phyloP scores from a whole-genome alignment of 2,888 invertebrate genomes.

The Chymomyza caudatula region DNA sequence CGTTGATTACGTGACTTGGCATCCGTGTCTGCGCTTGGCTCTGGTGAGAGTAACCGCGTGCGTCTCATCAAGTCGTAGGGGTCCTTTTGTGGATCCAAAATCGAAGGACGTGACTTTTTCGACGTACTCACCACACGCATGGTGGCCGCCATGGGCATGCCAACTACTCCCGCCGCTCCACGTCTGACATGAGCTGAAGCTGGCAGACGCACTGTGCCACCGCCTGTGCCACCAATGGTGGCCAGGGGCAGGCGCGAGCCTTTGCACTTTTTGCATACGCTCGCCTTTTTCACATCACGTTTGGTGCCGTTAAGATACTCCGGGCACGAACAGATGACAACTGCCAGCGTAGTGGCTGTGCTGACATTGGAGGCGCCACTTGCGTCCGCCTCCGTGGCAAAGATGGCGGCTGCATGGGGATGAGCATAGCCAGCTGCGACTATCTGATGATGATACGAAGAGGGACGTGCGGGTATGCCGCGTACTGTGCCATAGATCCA shows the following conservation, averaged over 20 bases:
- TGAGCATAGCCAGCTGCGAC: conserved; percentile 53
- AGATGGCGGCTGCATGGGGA: conserved; percentile 68
- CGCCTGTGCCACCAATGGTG: conserved; percentile 84
- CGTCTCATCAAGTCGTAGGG: conserved; percentile 91
- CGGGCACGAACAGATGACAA: conserved; percentile 89
- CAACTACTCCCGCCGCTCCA: conserved; percentile 70
- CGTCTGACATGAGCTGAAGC: conserved; percentile 55
- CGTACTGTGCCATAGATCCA: conserved; percentile 91
- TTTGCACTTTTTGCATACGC: conserved; percentile 90
- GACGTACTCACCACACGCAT: conserved; percentile 81
- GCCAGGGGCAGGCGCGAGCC: conserved; percentile 87
- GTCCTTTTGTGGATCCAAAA: conserved; percentile 83
- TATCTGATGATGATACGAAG: conserved; percentile 73
- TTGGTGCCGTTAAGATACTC: conserved; percentile 89
- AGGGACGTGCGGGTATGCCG: conserved; percentile 78
- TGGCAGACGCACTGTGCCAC: conserved; percentile 82
- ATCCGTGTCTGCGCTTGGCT: conserved; percentile 64
- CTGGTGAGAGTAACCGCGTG: conserved; percentile 84
- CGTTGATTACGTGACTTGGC: conserved; percentile 63
- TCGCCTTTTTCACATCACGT: conserved; percentile 85
- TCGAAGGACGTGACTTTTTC: conserved; percentile 82
- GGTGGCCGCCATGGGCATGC: conserved; percentile 79
- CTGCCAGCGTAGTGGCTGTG: conserved; percentile 80
- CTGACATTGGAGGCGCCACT: conserved; percentile 74
- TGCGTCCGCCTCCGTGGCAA: conserved; percentile 42